Evolutionary conservation across 2,113 vertebrate genomes (phyloP).

Genomic region (Bujurquina vittata): DNA sequence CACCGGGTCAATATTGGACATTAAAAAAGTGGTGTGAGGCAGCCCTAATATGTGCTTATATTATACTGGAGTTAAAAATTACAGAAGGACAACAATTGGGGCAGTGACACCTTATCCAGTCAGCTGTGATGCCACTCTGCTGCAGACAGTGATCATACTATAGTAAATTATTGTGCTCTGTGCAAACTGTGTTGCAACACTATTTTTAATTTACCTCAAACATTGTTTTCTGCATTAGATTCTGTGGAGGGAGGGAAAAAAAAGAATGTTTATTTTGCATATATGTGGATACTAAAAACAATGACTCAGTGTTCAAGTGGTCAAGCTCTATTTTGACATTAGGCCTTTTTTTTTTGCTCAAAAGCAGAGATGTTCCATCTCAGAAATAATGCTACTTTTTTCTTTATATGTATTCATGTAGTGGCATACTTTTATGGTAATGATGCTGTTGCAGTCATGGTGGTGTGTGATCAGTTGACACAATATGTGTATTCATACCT

Average conservation of each 20-base stretch:
- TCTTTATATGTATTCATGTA: neutral
- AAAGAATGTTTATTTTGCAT: neutral
- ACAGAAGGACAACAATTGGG: neutral
- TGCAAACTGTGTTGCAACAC: no score
- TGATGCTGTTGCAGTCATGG: neutral
- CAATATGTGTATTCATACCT: neutral
- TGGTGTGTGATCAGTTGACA: neutral
- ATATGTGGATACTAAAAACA: neutral
- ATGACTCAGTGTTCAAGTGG: neutral
- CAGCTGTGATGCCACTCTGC: neutral
- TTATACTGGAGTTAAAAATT: neutral
- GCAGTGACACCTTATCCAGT: neutral
- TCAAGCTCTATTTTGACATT: neutral
- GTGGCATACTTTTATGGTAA: neutral
- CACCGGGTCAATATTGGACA: neutral
- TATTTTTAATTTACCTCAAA: no score
- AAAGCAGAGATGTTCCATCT: neutral
- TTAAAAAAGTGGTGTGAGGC: neutral
- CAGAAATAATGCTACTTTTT: neutral
- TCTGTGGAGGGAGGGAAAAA: no score
- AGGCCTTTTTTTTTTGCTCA: neutral
- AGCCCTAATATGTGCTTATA: neutral
- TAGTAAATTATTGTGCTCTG: neutral
- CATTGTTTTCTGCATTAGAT: no score
- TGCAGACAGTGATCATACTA: neutral